Base-by-base conservation (phyloP, 1,140 invertebrate genomes). In the Drosophila albomicans region DNA sequence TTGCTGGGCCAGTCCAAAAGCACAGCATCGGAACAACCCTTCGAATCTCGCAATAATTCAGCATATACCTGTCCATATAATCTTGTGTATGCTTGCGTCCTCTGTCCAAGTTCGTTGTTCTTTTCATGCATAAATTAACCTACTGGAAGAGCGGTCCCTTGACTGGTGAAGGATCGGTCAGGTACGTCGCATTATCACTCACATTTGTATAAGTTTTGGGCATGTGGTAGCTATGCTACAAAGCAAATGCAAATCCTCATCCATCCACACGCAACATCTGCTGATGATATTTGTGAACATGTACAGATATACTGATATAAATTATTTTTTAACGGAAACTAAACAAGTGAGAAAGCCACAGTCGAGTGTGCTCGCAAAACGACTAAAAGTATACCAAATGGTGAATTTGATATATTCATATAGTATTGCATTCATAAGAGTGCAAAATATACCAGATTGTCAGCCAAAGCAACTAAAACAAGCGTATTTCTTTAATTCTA, bases 71-170 rank as follows among this genome's bases (percentile, higher is more conserved):
- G 73, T 64, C 28, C 51, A 32, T 54, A 43, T 35, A 11, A 43
- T 43, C 11, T 43, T 43, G 46, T 25, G 28, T 62, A 70, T 72
- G 66, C 65, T 81, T 78, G 62, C 59, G 79, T 75, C 65, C 63
- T 64, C 35, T 59, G n/a, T 30, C 62, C 3, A 43, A 49, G 32
- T 58, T 75, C 43, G 66, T 64, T 66, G 64, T 68, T 67, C 63
- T 52, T 48, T 67, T 67, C 54, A 52, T 56, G 82, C 82, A 85
- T 85, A 85, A 85, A 85, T 85, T 85, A 64, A 54, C 62, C 48
- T 58, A 46, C 65, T 13, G 51, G 28, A 5, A 32, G 25, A 52
- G 51, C 3, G 8, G 49, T 16, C 41, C 54, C 54, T 72, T 38
- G n/a, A 25, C 10, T 69, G 32, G 49, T 54, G 28, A 41, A 49